Evolutionary conservation across 2,797 vertebrate genomes (phyloP).

Genomic region (Sitta carolinensis): DNA sequence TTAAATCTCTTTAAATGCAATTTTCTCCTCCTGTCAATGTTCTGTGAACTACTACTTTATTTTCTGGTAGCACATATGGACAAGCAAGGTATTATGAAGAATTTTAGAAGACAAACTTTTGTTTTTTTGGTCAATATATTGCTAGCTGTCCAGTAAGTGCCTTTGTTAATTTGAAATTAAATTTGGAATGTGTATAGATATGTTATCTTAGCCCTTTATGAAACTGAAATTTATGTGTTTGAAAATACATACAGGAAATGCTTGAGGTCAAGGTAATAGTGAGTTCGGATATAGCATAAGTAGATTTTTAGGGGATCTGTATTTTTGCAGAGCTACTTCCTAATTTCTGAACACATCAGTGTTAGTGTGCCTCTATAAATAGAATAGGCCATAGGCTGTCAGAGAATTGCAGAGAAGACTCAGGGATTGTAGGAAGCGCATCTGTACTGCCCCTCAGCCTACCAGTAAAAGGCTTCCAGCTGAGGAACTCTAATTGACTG

Average conservation of each 20-base stretch:
- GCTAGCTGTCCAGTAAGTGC: background rate
- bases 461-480: background rate
- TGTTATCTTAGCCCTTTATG: background rate
- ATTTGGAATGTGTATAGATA: background rate
- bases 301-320: background rate
- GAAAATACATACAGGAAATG: background rate
- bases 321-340: background rate
- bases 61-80: background rate
- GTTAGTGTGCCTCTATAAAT: background rate
- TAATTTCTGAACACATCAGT: background rate
- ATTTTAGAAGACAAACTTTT: background rate
- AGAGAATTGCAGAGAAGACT: background rate
- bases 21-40: background rate
- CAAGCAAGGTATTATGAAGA: background rate
- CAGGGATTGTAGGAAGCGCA: background rate
- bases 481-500: background rate
- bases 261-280: background rate
- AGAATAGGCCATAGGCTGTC: background rate
- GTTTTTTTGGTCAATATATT: background rate
- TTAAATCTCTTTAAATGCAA: background rate
- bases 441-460: fast-evolving
- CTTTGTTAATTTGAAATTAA: background rate
- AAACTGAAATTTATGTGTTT: background rate
- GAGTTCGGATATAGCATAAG: background rate
- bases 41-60: background rate